Conservation (phyloP, 2,888 invertebrate species). For the Bugulina stolonifera region DNA sequence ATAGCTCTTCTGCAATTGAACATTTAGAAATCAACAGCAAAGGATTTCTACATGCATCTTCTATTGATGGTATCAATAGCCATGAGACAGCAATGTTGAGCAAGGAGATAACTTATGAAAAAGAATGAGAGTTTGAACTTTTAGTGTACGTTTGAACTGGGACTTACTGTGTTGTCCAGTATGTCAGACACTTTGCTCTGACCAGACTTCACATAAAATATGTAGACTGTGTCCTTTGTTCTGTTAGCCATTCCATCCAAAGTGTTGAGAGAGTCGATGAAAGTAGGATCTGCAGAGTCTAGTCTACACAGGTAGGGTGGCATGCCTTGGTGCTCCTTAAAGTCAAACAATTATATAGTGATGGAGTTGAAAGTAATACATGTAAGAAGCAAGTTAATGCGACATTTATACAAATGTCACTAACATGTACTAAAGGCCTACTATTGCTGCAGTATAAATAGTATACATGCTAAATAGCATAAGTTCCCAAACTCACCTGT, state of each 20-base stretch:
- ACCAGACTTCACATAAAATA: conserved; percentile 85
- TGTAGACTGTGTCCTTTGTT: conserved; percentile 83
- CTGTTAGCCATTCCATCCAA: conserved; percentile 81
- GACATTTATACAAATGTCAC: too few relatives aligned
- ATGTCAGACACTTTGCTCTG: conserved; percentile 74
- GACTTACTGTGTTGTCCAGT: conserved; percentile 67
- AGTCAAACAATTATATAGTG: too few relatives aligned
- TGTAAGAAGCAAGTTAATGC: too few relatives aligned
- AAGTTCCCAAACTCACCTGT: background rate
- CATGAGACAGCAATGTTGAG: too few relatives aligned
- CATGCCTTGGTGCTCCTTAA: conserved; percentile 48
- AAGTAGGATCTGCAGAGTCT: conserved; percentile 66
- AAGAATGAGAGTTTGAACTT: too few relatives aligned
- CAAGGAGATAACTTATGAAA: too few relatives aligned
- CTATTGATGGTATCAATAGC: too few relatives aligned
- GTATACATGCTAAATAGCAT: background rate
- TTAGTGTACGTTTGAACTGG: too few relatives aligned
- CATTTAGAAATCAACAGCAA: too few relatives aligned
- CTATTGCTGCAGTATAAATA: background rate
- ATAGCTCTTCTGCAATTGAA: conserved; percentile 49
- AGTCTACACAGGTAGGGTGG: conserved; percentile 65
- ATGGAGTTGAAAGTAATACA: too few relatives aligned
- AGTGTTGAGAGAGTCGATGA: conserved; percentile 70
- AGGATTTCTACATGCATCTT: too few relatives aligned
- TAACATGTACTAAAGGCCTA: background rate